Evolutionary conservation across 2,797 vertebrate genomes (phyloP).

Genomic region (Discoglossus pictus): DNA sequence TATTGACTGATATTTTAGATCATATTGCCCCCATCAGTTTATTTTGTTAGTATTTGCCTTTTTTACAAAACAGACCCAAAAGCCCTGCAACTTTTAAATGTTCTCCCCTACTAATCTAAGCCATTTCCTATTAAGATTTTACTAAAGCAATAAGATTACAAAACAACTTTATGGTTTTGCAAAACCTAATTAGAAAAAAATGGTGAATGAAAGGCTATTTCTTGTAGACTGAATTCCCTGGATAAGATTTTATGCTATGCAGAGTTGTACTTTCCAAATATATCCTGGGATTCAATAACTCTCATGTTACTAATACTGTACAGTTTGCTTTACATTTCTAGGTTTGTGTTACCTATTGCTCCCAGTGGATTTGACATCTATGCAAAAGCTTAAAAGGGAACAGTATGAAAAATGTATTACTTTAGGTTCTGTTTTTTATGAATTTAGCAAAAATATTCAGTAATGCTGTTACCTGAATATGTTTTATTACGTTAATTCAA

Average conservation of each 20-base stretch:
- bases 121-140: conserved; percentile 20
- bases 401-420: too few species aligned
- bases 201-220: conserved; percentile 32
- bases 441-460: too few species aligned
- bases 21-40: too few species aligned
- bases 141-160: conserved; percentile 6
- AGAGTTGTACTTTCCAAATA: conserved; percentile 20
- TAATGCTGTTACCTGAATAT: too few species aligned
- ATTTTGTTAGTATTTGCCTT: conserved; percentile 24
- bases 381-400: not conserved
- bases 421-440: too few species aligned
- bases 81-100: conserved; percentile 8
- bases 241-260: conserved; percentile 22
- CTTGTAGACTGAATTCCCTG: conserved; percentile 5
- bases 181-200: conserved; percentile 19
- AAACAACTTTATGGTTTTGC: conserved; percentile 18
- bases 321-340: conserved; percentile 21
- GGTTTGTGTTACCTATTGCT: conserved; percentile 5
- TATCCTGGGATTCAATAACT: conserved; percentile 14
- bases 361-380: conserved; percentile 26
- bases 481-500: too few species aligned
- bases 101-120: conserved; percentile 6
- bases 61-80: conserved; percentile 31
- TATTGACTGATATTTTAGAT: too few species aligned
- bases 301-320: conserved; percentile 25